A percentile compares a stretch with the other conserved stretches of the same genome.
phyloP scores from a whole-genome alignment of 2,888 invertebrate species.

The Acleris cristana region DNA sequence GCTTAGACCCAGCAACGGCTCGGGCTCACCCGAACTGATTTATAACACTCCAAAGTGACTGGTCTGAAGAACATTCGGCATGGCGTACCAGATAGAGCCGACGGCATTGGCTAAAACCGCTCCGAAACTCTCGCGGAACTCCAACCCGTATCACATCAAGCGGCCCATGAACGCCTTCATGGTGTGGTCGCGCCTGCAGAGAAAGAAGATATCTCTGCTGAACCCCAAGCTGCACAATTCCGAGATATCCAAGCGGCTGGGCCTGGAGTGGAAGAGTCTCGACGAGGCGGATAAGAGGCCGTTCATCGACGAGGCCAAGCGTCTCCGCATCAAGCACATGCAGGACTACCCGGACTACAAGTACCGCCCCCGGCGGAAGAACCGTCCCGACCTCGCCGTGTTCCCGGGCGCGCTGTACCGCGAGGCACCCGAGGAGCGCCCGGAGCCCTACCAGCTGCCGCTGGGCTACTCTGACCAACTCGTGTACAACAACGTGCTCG shows the following conservation, averaged over 20 bases:
- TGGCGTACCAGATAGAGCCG: constrained; percentile 68
- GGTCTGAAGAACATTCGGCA: constrained; percentile 36
- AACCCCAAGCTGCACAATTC: constrained; percentile 92
- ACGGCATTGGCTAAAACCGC: constrained; percentile 54
- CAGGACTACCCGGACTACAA: constrained; percentile 89
- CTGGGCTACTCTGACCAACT: constrained; percentile 70
- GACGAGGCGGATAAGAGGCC: constrained; percentile 91
- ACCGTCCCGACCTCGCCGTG: constrained; percentile 72
- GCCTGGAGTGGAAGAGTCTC: constrained; percentile 93
- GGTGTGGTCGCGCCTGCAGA: constrained; percentile 97
- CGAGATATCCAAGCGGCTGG: constrained; percentile 92
- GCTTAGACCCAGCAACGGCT: not conserved
- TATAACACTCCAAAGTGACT: not conserved
- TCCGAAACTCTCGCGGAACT: constrained; percentile 81
- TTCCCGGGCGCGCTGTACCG: constrained; percentile 61
- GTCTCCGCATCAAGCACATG: constrained; percentile 88
- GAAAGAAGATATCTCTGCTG: constrained; percentile 92
- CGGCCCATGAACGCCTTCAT: constrained; percentile 99
- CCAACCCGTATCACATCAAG: constrained; percentile 90
- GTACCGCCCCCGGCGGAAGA: constrained; percentile 86
- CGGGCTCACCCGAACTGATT: constrained; percentile 14
- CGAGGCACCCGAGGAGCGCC: constrained; percentile 68
- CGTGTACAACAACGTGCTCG: constrained; percentile 76
- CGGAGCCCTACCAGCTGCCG: constrained; percentile 67
- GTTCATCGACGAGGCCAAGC: constrained; percentile 95